Conservation (phyloP, 2,888 invertebrate genomes). For the Hololepta plana region DNA sequence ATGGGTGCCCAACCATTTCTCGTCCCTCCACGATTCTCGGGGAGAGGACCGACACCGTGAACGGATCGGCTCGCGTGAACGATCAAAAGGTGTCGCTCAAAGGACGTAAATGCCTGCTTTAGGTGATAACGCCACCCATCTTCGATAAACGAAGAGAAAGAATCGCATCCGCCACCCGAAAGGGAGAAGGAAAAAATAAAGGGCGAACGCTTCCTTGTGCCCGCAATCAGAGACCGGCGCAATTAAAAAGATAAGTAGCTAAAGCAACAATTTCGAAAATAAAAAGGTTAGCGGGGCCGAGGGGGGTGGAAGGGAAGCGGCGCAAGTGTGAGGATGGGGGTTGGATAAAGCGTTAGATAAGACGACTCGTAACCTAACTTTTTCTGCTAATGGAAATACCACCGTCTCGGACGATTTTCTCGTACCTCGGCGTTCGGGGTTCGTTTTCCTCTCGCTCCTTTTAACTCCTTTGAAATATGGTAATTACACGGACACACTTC, state of each 20-base stretch:
- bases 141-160: conserved; percentile 4
- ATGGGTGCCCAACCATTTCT: conserved; percentile 15
- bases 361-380: too few species aligned
- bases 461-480: conserved; percentile 20
- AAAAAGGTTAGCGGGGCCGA: conserved; percentile 13
- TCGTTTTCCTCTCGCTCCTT: conserved; percentile 3
- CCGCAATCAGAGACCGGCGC: conserved; percentile 12
- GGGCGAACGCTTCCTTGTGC: conserved; percentile 2
- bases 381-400: conserved; percentile 14
- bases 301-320: conserved; percentile 10
- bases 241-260: conserved; percentile 25
- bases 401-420: too few species aligned
- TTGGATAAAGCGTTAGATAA: too few species aligned
- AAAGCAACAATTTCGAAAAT: conserved; percentile 20
- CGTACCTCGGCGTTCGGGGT: conserved; percentile 3
- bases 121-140: conserved; percentile 6
- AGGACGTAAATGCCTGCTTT: conserved; percentile 6
- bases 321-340: too few species aligned
- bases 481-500: conserved; percentile 20
- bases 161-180: not conserved
- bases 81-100: conserved; percentile 26
- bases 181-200: conserved; percentile 2
- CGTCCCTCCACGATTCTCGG: conserved; percentile 7
- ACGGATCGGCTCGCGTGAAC: conserved; percentile 21
- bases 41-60: too few species aligned